These are phyloP conservation scores for Mustela erminea DNA, from an alignment of 2,797 vertebrate genomes.

Conservation along the genomic window DNA sequence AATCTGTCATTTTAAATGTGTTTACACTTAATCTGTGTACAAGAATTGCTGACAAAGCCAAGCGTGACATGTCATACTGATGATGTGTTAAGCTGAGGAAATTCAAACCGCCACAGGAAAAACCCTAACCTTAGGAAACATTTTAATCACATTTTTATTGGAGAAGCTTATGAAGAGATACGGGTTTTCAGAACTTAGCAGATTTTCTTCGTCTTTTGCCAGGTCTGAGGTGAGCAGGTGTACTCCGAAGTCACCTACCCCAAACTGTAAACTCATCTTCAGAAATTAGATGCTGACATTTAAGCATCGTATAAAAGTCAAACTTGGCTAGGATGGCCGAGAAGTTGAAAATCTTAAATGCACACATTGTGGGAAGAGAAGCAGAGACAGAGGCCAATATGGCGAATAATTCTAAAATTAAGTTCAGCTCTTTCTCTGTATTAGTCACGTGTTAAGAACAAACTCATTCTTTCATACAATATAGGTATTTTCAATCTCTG, in stretches of 20 bases:
- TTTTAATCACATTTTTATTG: conserved; percentile 83
- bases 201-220: conserved; percentile 73
- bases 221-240: neutral
- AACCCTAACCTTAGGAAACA: conserved; percentile 60
- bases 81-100: conserved; percentile 70
- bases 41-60: conserved; percentile 76
- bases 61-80: conserved; percentile 63
- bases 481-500: conserved; percentile 45
- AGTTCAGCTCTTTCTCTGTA: conserved; percentile 18
- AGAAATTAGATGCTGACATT: conserved; percentile 67
- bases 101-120: conserved; percentile 73
- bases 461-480: conserved; percentile 10
- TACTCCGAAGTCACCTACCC: conserved; percentile 60
- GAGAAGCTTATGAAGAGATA: conserved; percentile 72
- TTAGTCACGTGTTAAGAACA: neutral
- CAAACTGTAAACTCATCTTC: conserved; percentile 71
- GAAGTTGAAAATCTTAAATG: conserved; percentile 48
- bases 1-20: conserved; percentile 73
- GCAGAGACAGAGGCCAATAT: neutral
- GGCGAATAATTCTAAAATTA: conserved; percentile 1
- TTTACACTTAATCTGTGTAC: conserved; percentile 80
- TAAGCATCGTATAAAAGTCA: conserved; percentile 52
- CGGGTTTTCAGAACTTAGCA: conserved; percentile 64
- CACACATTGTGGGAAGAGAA: conserved; percentile 62
- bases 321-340: conserved; percentile 25